Base-by-base conservation (phyloP, 1,140 invertebrate species). In the Drosophila nigrodunni region DNA sequence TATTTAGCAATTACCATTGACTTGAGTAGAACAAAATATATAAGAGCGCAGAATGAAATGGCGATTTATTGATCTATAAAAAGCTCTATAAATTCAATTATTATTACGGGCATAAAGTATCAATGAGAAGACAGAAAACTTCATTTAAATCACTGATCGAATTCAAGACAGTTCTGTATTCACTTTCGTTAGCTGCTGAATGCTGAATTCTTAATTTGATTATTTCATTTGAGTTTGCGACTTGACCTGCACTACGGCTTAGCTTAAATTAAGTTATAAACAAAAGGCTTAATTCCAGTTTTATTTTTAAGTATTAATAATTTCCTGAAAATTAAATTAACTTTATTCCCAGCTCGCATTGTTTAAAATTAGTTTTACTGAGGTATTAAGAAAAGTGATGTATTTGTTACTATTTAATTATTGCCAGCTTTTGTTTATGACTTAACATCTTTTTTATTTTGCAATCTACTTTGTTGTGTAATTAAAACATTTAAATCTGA, bases 31-130 rank as follows among this genome's bases (percentile, higher is more conserved):
- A 34, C 49, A 55, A 65, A 55, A 7, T 9, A 37, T 18, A 30
- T 0, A 5, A 4, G 25, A 30, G 11, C 44, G 41, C 3, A 52
- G 13, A 74, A 59, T 68, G 47, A 52, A 39, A 69, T 15, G 61
- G 65, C 67, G 57, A 50, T 47, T 64, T 59, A 46, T 64, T 34
- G 10, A 57, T 44, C 41, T 58, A 64, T n/a, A 64, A 57, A 75
- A 47, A 58, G 15, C 41, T 6, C 54, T 44, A 37, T 73, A 43
- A 67, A 47, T 57, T 44, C 11, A 43, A 66, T 41, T 15, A 35
- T 8, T 57, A 34, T 43, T 67, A 49, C 44, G 30, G n/a, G 30
- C 30, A 35, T 18, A 13, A 35, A 35, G n/a, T 54, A 10, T 37
- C 7, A 54, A 37, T 54, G 30, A 57, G 35, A 9, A 11, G 18